Evolutionary conservation across 2,113 vertebrate species (phyloP).

Genomic region (Hippocampus barbouri): DNA sequence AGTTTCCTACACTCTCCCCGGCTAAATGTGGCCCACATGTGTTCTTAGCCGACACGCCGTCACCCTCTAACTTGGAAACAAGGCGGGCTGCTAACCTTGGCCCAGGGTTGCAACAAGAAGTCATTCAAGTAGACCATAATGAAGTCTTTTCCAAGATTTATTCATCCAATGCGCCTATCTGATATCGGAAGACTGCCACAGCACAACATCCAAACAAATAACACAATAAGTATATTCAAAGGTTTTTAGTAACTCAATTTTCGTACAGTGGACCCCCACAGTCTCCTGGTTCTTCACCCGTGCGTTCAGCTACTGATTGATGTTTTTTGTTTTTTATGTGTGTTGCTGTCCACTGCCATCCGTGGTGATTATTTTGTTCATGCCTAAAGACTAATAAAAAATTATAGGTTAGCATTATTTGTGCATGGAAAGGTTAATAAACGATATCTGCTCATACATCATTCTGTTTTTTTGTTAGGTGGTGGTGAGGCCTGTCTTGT

Average conservation of each 20-base stretch:
- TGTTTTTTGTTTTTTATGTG: no score
- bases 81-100: constrained; percentile 13
- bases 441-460: not conserved
- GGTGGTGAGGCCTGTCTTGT: not conserved
- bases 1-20: constrained; percentile 17
- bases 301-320: no score
- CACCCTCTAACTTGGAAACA: constrained; percentile 33
- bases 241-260: no score
- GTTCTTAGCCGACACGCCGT: not conserved
- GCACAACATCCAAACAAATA: not conserved
- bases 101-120: not conserved
- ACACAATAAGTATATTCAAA: no score
- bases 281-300: no score
- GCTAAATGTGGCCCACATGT: constrained; percentile 39
- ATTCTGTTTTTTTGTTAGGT: not conserved
- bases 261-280: no score
- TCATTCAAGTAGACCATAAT: not conserved
- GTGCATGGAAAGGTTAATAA: no score
- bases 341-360: no score
- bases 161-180: not conserved
- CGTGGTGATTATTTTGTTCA: no score
- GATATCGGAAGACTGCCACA: not conserved
- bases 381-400: no score
- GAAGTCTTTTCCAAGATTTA: not conserved
- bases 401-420: no score